Conservation (phyloP, 2,797 vertebrate species). For the Enteromius unitaeniatus region DNA sequence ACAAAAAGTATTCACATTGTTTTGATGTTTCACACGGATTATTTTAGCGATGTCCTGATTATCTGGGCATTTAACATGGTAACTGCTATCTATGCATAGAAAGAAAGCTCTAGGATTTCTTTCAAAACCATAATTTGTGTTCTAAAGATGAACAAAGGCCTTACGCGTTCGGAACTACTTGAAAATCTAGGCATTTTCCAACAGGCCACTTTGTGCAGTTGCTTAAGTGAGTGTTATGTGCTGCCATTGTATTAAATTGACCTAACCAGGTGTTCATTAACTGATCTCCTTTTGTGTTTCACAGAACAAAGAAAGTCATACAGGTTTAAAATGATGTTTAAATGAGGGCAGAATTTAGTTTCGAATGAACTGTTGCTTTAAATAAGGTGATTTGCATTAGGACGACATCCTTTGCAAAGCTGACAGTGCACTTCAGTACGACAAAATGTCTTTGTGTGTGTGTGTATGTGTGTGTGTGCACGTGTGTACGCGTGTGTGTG, state of each 20-base stretch:
- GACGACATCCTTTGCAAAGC: slow-evolving; percentile 22
- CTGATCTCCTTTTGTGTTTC: not conserved
- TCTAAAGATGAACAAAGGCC: no score
- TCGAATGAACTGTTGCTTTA: not conserved
- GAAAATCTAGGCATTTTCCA: not conserved
- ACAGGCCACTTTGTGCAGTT: not conserved
- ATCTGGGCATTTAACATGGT: no score
- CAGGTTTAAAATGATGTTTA: not conserved
- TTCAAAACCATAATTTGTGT: no score
- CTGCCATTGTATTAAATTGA: not conserved
- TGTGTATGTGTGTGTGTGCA: not conserved
- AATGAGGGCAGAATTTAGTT: not conserved
- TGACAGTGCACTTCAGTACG: not conserved
- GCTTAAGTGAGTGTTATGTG: not conserved
- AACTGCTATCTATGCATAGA: no score
- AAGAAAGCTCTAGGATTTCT: no score
- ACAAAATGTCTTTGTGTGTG: not conserved
- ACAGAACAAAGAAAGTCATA: not conserved
- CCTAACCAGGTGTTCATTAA: not conserved
- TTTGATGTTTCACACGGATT: no score
- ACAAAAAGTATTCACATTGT: no score
- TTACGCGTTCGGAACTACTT: not conserved
- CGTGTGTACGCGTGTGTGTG: not conserved
- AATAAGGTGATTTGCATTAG: not conserved
- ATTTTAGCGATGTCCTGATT: no score